Evolutionary conservation across 2,113 vertebrate species (phyloP).

Genomic region (Neoarius graeffei): DNA sequence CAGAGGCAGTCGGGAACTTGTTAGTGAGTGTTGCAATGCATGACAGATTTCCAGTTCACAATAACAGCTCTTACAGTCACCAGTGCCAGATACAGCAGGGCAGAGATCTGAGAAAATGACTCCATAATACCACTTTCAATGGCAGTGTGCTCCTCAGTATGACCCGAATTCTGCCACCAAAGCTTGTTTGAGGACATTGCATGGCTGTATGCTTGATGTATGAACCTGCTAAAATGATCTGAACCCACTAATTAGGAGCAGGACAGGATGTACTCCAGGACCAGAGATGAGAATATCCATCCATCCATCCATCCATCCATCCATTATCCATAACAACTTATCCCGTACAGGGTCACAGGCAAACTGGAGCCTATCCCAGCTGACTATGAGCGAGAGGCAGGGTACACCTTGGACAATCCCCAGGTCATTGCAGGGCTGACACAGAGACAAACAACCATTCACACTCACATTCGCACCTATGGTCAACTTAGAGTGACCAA

Average conservation of each 20-base stretch:
- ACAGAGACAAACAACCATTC: too few relatives aligned
- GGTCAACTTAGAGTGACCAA: too few relatives aligned
- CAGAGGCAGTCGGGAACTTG: conserved; percentile 4
- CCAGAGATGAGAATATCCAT: neutral
- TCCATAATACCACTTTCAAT: neutral
- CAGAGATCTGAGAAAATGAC: neutral
- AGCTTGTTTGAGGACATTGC: neutral
- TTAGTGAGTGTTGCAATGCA: neutral
- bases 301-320: too few relatives aligned
- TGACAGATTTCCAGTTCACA: neutral
- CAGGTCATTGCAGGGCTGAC: too few relatives aligned
- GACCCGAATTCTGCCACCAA: neutral
- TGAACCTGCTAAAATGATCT: neutral
- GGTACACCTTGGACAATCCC: too few relatives aligned
- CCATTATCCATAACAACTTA: too few relatives aligned
- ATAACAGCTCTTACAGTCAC: neutral
- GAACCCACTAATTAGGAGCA: neutral
- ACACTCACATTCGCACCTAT: too few relatives aligned
- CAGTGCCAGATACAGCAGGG: neutral
- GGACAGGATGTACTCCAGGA: neutral
- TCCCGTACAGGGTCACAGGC: too few relatives aligned
- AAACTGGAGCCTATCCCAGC: too few relatives aligned
- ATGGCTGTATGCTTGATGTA: neutral
- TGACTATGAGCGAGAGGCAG: too few relatives aligned
- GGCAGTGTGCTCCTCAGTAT: neutral